phyloP scores from a whole-genome alignment of 2,113 vertebrate genomes.

The Leucosticte australis region DNA sequence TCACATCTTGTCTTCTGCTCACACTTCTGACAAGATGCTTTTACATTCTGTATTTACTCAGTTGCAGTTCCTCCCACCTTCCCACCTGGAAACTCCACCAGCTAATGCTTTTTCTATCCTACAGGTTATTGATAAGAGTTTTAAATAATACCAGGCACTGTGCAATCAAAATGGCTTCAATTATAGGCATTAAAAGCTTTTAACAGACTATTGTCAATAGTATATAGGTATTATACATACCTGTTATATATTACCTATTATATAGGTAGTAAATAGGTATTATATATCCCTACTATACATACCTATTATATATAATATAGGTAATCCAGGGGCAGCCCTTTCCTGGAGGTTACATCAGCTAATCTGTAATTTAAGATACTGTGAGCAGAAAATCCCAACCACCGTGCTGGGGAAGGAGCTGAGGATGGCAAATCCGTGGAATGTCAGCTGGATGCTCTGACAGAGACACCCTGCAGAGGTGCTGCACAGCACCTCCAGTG shows the following conservation, averaged over 20 bases:
- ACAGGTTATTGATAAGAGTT: neutral
- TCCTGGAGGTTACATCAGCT: neutral
- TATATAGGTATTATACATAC: no score
- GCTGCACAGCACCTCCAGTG: neutral
- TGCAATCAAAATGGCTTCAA: neutral
- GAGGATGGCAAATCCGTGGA: neutral
- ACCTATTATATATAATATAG: no score
- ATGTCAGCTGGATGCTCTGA: neutral
- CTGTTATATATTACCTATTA: no score
- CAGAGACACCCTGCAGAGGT: neutral
- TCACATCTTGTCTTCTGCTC: neutral
- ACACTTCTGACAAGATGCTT: neutral
- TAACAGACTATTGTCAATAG: neutral
- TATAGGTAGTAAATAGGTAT: no score
- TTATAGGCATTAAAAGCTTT: neutral
- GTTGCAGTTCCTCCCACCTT: neutral
- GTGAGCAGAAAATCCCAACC: neutral
- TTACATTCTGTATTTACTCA: neutral
- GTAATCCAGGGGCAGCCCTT: neutral
- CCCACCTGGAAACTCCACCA: neutral
- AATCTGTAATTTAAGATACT: neutral
- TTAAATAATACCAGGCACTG: neutral
- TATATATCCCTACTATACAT: no score
- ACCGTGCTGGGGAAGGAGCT: rapidly evolving
- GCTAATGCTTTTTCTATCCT: neutral